Base-by-base conservation (phyloP, 2,113 vertebrate genomes). In the Acanthisitta chloris region DNA sequence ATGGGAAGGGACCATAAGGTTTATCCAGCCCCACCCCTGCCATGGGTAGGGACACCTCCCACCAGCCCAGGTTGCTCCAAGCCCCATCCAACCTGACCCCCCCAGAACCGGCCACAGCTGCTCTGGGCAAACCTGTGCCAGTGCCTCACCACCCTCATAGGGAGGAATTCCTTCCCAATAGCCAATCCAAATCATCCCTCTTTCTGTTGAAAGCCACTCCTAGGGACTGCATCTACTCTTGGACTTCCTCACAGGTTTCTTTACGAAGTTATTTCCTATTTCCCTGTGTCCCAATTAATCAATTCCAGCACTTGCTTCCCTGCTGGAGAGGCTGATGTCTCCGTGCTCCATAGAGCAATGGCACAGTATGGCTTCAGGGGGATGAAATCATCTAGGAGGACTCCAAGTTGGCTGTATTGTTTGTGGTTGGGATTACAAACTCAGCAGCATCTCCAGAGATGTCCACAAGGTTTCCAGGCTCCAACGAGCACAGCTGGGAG, bases 1-100 rank as follows among this genome's bases (percentile, higher is more conserved):
- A 0, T 21, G 8, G 57, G 76, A 21, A 55, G 6, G 42, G 17
- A 21, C 1, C 42, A 7, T 12, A 48, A 0, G 79, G 3, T 7
- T 8, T 48, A 4, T 0, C 40, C 45, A 4, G 5, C 14, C 1
- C n/a, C n/a, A 28, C 6, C 45, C 45, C 52, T 59, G 52, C 62
- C 72, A 6, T 25, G 38, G 52, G 17, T 72, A 59, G 83, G 38
- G 54, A 45, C 64, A 10, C 31, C 59, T 86, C 0, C 61, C 82
- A 20, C 59, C 8, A 13, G 15, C 5, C 71, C 82, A 85, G 70
- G 46, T 0, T n/a, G 67, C 57, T 62, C 67, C 57, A 6, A 71
- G 31, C 26, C 38, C 55, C 11, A 4, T 28, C 81, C 81, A 65
- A 3, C 7, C 59, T 31, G 43, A 29, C 61, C 71, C n/a, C n/a